Evolutionary conservation across 2,888 invertebrate species (phyloP), one percentile per base, ranked within the genome.

Genomic region (Formica aserva): DNA sequence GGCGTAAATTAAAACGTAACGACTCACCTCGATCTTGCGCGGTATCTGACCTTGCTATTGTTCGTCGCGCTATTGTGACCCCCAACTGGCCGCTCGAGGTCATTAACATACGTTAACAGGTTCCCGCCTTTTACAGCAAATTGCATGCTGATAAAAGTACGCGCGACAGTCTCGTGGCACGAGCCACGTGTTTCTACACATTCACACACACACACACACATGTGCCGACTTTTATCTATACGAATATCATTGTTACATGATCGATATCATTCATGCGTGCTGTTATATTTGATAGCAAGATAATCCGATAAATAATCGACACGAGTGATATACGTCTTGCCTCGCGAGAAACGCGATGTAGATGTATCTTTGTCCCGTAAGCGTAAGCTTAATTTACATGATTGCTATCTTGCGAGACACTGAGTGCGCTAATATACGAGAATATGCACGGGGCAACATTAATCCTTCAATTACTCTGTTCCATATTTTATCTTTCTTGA

Each of bases 1-100:
- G 85, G 75, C 80, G 86, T 62, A 83, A 89, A 88, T 90, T 86
- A 87, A 52, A 52, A 87, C 82, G 85, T 80, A 45, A 57, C 32
- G 57, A 29, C 29, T 78, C 41, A 41, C 57, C 71, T 41, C 77
- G 77, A 71, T 78, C 45, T 78, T 18, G 55, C 18, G 55, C 52
- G 52, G 57, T 35, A 29, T 80, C 57, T 60, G 76, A 80, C 84
- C 83, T 87, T 84, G 81, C 83, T 67, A 83, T 85, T 84, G 86
- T 85, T 86, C 77, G 84, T 72, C 72, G 41, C n/a, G 62, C 38
- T 77, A 71, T 66, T 77, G 78, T 80, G 86, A 89, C 84, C 81
- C 82, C 38, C 57, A 48, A 57, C 66, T 57, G 63, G 38, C 32
- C 8, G 72, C 69, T 83, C 60, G 82, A 67, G 81, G 71, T 55